Conservation (phyloP, 2,888 invertebrate species). For the Parascotia fuliginaria region DNA sequence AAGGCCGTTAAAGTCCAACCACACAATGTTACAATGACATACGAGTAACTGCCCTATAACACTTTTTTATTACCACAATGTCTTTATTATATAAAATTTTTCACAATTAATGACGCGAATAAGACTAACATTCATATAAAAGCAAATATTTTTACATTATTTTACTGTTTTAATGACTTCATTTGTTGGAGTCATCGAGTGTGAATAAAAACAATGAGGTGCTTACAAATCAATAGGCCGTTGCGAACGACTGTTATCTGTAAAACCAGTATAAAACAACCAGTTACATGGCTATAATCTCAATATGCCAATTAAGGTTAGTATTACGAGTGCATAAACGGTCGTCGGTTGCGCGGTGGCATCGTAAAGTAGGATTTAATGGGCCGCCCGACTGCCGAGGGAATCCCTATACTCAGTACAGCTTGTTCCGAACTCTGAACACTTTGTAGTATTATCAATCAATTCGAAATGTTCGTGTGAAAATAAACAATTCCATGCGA, state of each 20-base stretch:
- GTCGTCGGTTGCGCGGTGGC: constrained; percentile 58
- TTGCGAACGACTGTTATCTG: constrained; percentile 56
- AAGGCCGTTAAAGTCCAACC: constrained; percentile 1
- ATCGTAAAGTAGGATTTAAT: constrained; percentile 79
- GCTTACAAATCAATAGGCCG: constrained; percentile 48
- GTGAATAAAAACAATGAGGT: constrained; percentile 43
- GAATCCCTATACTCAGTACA: constrained; percentile 57
- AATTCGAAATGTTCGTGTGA: constrained; percentile 8
- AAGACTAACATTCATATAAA: neutral
- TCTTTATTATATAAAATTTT: neutral
- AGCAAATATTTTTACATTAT: constrained; percentile 3
- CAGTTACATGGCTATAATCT: constrained; percentile 73
- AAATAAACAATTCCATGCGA: neutral
- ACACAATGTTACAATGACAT: neutral
- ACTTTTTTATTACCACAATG: neutral
- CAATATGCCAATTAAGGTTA: constrained; percentile 81
- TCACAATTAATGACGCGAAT: constrained; percentile 5
- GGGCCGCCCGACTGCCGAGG: constrained; percentile 65
- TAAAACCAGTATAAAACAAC: constrained; percentile 60
- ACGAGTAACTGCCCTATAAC: neutral
- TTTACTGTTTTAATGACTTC: constrained; percentile 26
- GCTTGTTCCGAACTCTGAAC: constrained; percentile 28
- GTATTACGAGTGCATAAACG: constrained; percentile 73
- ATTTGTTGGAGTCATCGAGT: constrained; percentile 35
- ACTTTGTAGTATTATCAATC: constrained; percentile 15